Conservation (phyloP, 2,888 invertebrate species). For the Cephus rjabovi region DNA sequence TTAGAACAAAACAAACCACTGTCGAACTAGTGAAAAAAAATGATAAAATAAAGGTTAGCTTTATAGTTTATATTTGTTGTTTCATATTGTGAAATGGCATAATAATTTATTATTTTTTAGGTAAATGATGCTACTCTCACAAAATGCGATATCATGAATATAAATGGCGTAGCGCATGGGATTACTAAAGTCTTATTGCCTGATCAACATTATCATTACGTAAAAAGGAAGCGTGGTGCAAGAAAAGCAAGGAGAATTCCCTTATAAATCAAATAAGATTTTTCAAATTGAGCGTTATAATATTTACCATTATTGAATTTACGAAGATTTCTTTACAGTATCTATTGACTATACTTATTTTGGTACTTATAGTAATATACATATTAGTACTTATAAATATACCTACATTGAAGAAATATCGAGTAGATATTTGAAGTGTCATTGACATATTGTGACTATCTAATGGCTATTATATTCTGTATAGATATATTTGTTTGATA, state of each 20-base stretch:
- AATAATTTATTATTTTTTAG: conserved; percentile 30
- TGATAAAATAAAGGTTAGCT: conserved; percentile 46
- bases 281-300: not conserved
- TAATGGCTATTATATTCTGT: not conserved
- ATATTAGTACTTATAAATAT: not conserved
- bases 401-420: not conserved
- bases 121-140: conserved; percentile 63
- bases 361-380: not conserved
- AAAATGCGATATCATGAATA: conserved; percentile 62
- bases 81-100: not conserved
- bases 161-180: conserved; percentile 68
- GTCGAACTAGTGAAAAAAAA: conserved; percentile 60
- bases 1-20: conserved; percentile 56
- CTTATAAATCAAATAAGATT: not conserved
- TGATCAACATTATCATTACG: conserved; percentile 33
- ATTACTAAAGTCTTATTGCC: conserved; percentile 66
- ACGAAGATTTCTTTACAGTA: not conserved
- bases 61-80: not conserved
- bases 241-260: conserved; percentile 14
- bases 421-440: not conserved
- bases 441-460: not conserved
- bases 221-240: conserved; percentile 17
- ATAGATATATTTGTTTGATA: not conserved
- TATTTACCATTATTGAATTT: not conserved
- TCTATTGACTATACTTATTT: not conserved